Percentiles rank a stretch among this genome's conserved stretches.
Evolutionary conservation across 2,888 invertebrate genomes (phyloP).

Genomic region (Drosophila colorata): DNA sequence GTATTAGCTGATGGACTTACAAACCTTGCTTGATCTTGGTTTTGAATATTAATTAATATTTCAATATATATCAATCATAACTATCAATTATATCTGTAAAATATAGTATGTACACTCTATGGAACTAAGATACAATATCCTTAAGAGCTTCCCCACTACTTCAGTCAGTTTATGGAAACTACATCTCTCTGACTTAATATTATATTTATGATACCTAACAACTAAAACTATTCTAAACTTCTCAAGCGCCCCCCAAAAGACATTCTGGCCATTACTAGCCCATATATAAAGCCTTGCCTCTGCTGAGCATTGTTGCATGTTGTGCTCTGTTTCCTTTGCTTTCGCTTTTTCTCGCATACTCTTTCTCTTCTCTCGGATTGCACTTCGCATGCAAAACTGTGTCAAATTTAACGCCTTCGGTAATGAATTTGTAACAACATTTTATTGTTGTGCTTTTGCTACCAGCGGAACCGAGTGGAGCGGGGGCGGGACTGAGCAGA

Average conservation of each 20-base stretch:
- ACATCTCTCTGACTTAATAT: too few relatives aligned
- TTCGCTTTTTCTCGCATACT: slow-evolving; percentile 16
- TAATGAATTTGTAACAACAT: slow-evolving; percentile 81
- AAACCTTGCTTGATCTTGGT: too few relatives aligned
- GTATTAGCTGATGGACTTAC: too few relatives aligned
- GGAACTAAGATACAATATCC: too few relatives aligned
- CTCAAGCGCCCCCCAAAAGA: slow-evolving; percentile 25
- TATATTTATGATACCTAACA: too few relatives aligned
- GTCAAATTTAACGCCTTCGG: slow-evolving; percentile 81
- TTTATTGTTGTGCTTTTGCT: slow-evolving; percentile 74
- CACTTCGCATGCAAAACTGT: slow-evolving; percentile 73
- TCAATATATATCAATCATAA: too few relatives aligned
- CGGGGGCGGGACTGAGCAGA: slow-evolving; percentile 7
- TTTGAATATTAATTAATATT: too few relatives aligned
- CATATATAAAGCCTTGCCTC: slow-evolving; percentile 40
- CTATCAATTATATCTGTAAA: too few relatives aligned
- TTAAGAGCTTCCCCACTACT: too few relatives aligned
- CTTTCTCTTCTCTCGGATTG: slow-evolving; percentile 23
- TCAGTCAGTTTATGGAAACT: too few relatives aligned
- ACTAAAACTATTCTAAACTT: slow-evolving; percentile 5
- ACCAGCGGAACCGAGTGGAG: slow-evolving; percentile 8
- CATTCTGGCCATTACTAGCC: slow-evolving; percentile 8
- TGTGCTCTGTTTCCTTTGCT: slow-evolving; percentile 47
- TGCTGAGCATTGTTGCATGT: slow-evolving; percentile 57
- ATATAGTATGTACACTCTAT: too few relatives aligned